phyloP scores from a whole-genome alignment of 2,113 vertebrate species.

The Oreotrochilus melanogaster region DNA sequence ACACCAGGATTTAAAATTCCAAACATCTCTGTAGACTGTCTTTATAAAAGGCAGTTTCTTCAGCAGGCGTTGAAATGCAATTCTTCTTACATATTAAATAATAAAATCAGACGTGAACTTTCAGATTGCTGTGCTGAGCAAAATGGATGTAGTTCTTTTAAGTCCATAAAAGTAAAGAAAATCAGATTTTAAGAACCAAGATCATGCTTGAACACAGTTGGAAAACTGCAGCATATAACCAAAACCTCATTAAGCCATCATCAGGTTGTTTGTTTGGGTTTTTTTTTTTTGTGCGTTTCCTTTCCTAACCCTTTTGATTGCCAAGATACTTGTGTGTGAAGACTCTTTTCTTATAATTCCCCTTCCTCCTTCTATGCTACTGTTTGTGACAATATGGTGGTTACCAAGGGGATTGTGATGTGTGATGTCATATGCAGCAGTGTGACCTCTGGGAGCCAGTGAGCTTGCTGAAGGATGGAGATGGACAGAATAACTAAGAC shows the following conservation, averaged over 20 bases:
- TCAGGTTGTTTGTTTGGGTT: not conserved
- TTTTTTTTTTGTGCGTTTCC: conserved; percentile 19
- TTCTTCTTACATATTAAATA: conserved; percentile 75
- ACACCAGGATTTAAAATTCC: conserved; percentile 73
- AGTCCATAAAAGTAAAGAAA: conserved; percentile 65
- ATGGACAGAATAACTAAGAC: not conserved
- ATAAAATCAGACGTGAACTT: conserved; percentile 77
- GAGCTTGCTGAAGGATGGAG: not conserved
- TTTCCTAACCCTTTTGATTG: conserved; percentile 7
- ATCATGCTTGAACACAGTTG: conserved; percentile 56
- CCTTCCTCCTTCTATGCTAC: not conserved
- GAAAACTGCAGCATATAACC: conserved; percentile 51
- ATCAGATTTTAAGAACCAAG: conserved; percentile 58
- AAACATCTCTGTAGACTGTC: conserved; percentile 74
- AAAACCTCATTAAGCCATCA: conserved; percentile 71
- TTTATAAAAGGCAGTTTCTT: conserved; percentile 75
- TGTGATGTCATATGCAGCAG: conserved; percentile 18
- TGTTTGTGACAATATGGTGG: conserved; percentile 5
- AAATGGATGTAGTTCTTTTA: conserved; percentile 68
- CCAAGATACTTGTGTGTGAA: conserved; percentile 47
- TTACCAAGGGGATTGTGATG: not conserved
- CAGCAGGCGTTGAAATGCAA: conserved; percentile 59
- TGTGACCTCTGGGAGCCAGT: not conserved
- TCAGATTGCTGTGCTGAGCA: conserved; percentile 74
- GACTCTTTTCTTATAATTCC: not conserved